Base-by-base conservation (phyloP, 2,113 vertebrate species). In the Cephalopholis sonnerati region DNA sequence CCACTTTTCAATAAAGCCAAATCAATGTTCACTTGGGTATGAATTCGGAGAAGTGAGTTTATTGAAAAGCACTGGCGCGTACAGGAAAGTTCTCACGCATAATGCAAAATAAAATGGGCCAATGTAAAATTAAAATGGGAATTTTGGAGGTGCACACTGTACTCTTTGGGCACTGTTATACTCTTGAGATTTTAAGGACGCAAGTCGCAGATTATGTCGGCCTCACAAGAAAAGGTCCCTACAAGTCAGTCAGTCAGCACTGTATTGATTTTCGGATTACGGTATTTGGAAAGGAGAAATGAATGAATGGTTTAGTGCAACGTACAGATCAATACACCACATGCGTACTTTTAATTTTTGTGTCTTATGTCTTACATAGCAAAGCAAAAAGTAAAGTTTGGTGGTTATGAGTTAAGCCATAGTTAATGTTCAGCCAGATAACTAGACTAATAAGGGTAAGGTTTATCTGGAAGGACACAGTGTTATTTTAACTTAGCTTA, bases 1-100 rank as follows among this genome's bases (percentile, higher is more conserved):
- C 80, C 58, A 58, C 69, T 84, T 87, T 88, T 85, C 83, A 92
- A 86, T 87, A 88, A 87, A 87, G 66, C 51, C 82, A 86, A 92
- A 91, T 87, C 88, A 92, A 62, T 89, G 75, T 86, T 89, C 80
- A 76, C 74, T 82, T 79, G 69, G 67, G 48, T 72, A 87, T 91
- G 69, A 88, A 88, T 87, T 63, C 41, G n/a, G 73, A 85, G 36
- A 82, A 66, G 65, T 44, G 25, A 85, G 46, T 87, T 92, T 82
- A 91, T 82, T 87, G 81, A 76, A 88, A 90, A 57, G 68, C 64
- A 77, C 22, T 83, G 70, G 67, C 16, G 74, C 53, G n/a, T 81
- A 64, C 27, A 61, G 22, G 13, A 71, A 57, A 61, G n/a, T 71
- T 87, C 32, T 59, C 61, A 48, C 4, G 3, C 59, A 62, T 73